Percentiles rank a stretch among this genome's conserved stretches.
Evolutionary conservation across 2,888 invertebrate species (phyloP).

Genomic region (Drosophila affinis): DNA sequence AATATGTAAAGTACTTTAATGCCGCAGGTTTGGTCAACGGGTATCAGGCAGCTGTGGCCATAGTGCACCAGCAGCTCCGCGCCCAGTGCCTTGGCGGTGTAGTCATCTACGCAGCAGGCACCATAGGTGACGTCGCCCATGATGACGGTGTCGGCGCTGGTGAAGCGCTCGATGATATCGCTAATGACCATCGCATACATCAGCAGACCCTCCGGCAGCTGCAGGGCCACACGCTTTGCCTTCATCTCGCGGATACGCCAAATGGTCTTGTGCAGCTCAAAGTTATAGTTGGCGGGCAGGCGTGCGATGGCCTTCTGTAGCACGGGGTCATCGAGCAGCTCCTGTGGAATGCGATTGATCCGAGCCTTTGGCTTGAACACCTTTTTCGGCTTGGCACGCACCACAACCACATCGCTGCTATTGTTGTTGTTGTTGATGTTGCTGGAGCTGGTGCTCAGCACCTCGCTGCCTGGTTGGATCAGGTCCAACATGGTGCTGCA

Average conservation of each 20-base stretch:
- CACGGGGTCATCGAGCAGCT: conserved; percentile 89
- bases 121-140: conserved; percentile 99
- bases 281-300: conserved; percentile 97
- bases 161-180: conserved; percentile 95
- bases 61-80: conserved; percentile 97
- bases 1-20: conserved; percentile 98
- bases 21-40: conserved; percentile 92
- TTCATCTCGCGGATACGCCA: conserved; percentile 95
- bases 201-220: conserved; percentile 98
- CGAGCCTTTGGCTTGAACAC: conserved; percentile 90
- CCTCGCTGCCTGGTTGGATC: conserved; percentile 59
- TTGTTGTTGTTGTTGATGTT: conserved; percentile 20
- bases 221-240: conserved; percentile 95
- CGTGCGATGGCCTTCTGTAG: conserved; percentile 89
- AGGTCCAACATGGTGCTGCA: conserved; percentile 75
- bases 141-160: conserved; percentile 95
- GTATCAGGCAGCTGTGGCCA: conserved; percentile 98
- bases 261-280: conserved; percentile 98
- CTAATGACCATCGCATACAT: conserved; percentile 96
- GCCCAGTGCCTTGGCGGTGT: conserved; percentile 94
- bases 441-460: conserved; percentile 23
- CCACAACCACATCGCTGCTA: conserved; percentile 85
- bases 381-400: conserved; percentile 92
- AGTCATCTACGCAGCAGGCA: conserved; percentile 99
- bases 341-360: conserved; percentile 92